These are phyloP conservation scores for Callyntrura guangdongensis DNA, from an alignment of 2,888 invertebrate species.

Conservation along the genomic window DNA sequence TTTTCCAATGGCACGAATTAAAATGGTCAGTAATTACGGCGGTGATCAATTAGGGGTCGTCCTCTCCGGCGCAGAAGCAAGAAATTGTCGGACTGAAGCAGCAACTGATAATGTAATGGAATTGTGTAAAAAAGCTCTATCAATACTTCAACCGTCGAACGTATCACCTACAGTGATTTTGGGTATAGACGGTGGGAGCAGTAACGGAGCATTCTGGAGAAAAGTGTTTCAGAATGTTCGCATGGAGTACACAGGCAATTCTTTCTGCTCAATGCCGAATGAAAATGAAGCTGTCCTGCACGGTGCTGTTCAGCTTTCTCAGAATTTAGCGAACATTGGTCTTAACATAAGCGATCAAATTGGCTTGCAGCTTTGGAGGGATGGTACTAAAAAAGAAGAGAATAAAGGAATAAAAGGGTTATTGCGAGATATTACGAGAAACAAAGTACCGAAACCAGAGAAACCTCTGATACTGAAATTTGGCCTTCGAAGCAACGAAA, in stretches of 20 bases:
- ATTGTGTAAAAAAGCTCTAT: background rate
- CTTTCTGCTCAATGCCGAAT: background rate
- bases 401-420: too few relatives aligned
- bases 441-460: too few relatives aligned
- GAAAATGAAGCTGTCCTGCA: background rate
- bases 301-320: background rate
- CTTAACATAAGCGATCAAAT: background rate
- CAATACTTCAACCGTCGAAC: background rate
- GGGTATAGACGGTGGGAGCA: background rate
- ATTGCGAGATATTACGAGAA: too few relatives aligned
- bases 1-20: background rate
- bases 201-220: background rate
- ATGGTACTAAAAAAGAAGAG: too few relatives aligned
- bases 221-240: background rate
- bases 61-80: too few relatives aligned
- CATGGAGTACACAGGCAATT: background rate
- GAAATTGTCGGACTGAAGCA: background rate
- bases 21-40: background rate
- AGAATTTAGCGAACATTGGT: background rate
- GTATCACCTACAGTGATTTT: background rate
- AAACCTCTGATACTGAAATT: too few relatives aligned
- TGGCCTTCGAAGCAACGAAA: too few relatives aligned
- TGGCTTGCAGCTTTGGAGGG: background rate
- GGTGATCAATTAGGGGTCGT: background rate
- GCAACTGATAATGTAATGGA: background rate